Conservation (phyloP, 2,888 invertebrate genomes). For the Drosophila maculinotata region DNA sequence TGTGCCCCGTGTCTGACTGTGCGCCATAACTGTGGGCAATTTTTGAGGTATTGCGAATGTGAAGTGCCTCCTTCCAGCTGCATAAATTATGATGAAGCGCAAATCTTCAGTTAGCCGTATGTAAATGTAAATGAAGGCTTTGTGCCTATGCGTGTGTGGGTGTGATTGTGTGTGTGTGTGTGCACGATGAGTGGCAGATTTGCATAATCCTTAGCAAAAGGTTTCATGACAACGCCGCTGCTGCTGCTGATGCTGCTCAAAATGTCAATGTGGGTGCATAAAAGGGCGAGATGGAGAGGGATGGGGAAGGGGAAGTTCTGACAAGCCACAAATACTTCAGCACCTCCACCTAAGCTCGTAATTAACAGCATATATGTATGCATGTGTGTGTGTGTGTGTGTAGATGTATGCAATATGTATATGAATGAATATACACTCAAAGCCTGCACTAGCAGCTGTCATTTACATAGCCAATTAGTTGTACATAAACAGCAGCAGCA, state of each 20-base stretch:
- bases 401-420: slow-evolving; percentile 4
- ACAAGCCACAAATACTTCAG: slow-evolving; percentile 65
- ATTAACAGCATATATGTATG: slow-evolving; percentile 66
- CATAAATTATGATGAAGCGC: slow-evolving; percentile 80
- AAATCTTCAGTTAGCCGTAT: slow-evolving; percentile 78
- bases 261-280: slow-evolving; percentile 67
- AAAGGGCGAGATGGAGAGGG: background rate
- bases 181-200: slow-evolving; percentile 77
- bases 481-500: slow-evolving; percentile 63
- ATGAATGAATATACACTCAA: slow-evolving; percentile 31
- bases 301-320: slow-evolving; percentile 18
- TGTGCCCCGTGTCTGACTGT: slow-evolving; percentile 28
- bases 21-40: slow-evolving; percentile 72
- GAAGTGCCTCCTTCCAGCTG: slow-evolving; percentile 64
- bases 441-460: slow-evolving; percentile 59
- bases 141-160: slow-evolving; percentile 43
- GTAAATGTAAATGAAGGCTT: slow-evolving; percentile 78
- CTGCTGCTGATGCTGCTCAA: slow-evolving; percentile 58
- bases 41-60: slow-evolving; percentile 73
- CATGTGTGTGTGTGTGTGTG: slow-evolving; percentile 5
- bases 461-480: slow-evolving; percentile 78
- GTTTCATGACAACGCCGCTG: slow-evolving; percentile 75
- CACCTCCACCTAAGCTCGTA: slow-evolving; percentile 64
- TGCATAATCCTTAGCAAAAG: slow-evolving; percentile 79
- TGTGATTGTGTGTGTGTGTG: slow-evolving; percentile 44